Evolutionary conservation across 2,113 vertebrate genomes (phyloP).

Genomic region (Brachionichthys hirsutus): DNA sequence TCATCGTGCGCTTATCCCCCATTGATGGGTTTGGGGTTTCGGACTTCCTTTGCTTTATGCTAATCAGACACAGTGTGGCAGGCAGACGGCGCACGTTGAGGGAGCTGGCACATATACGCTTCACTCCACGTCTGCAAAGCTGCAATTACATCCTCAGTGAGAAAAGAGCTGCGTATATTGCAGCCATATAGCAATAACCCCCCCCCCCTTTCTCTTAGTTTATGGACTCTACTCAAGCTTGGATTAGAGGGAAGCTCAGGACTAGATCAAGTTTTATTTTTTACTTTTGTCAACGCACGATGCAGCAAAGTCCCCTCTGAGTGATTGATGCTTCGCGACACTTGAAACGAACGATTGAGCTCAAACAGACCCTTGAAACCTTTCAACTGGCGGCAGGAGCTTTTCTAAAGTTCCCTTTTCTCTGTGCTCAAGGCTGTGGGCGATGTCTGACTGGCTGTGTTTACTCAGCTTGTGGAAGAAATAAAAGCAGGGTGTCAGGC

Average conservation of each 20-base stretch:
- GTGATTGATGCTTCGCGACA: constrained; percentile 34
- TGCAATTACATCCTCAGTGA: constrained; percentile 74
- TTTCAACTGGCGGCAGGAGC: constrained; percentile 18
- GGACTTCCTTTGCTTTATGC: constrained; percentile 75
- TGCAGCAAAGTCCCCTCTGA: constrained; percentile 18
- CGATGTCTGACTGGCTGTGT: constrained; percentile 41
- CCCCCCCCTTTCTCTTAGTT: constrained; percentile 35
- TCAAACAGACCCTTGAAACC: constrained; percentile 25
- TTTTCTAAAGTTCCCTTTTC: constrained; percentile 13
- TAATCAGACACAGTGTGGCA: constrained; percentile 76
- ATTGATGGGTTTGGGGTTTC: constrained; percentile 77
- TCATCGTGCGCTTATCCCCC: constrained; percentile 66
- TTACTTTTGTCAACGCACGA: constrained; percentile 29
- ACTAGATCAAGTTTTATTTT: constrained; percentile 38
- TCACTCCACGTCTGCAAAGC: constrained; percentile 65
- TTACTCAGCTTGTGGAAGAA: constrained; percentile 69
- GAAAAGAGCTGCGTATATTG: constrained; percentile 61
- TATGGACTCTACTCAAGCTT: constrained; percentile 45
- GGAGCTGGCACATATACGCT: constrained; percentile 63
- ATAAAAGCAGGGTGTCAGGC: constrained; percentile 63
- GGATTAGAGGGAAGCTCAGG: constrained; percentile 36
- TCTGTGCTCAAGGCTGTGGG: constrained; percentile 10
- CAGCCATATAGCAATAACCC: constrained; percentile 21
- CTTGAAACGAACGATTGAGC: constrained; percentile 26
- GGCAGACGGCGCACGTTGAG: constrained; percentile 66